Percentiles rank a stretch among this genome's conserved stretches.
Conservation (phyloP, 2,888 invertebrate genomes). For the Cylindroiulus punctatus region DNA sequence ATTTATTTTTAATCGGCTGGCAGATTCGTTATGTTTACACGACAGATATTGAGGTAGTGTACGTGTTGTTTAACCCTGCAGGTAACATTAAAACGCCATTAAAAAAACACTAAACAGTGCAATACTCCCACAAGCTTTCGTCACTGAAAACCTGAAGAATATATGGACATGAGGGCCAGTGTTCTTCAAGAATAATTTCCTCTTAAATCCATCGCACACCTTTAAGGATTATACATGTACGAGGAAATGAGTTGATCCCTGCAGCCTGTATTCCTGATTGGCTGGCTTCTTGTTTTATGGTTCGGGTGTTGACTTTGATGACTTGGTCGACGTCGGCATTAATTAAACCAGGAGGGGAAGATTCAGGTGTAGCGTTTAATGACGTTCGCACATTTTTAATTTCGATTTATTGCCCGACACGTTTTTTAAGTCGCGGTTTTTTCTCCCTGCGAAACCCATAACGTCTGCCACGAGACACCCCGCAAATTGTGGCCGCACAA, state of each 20-base stretch:
- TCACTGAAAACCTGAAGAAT: too few relatives aligned
- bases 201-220: background rate
- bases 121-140: too few relatives aligned
- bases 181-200: too few relatives aligned
- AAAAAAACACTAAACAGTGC: too few relatives aligned
- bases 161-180: too few relatives aligned
- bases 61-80: too few relatives aligned
- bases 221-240: background rate
- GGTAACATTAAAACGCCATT: too few relatives aligned
- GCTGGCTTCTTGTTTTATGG: background rate
- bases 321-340: background rate
- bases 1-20: too few relatives aligned
- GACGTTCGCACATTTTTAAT: slow-evolving; percentile 42
- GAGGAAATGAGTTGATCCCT: background rate
- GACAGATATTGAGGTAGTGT: too few relatives aligned
- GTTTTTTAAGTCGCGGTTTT: slow-evolving; percentile 1
- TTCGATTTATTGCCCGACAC: slow-evolving; percentile 28
- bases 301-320: slow-evolving; percentile 24
- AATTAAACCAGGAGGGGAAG: background rate
- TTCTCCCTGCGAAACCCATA: background rate
- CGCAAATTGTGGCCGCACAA: too few relatives aligned
- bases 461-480: background rate
- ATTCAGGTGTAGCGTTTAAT: slow-evolving; percentile 9
- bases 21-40: too few relatives aligned
- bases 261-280: background rate